Percentiles rank a stretch among this genome's conserved stretches.
These are phyloP conservation scores for Aurelia coerulea DNA, from an alignment of 30 jellyfish, hydroid and myxozoan species.

Conservation along the genomic window DNA sequence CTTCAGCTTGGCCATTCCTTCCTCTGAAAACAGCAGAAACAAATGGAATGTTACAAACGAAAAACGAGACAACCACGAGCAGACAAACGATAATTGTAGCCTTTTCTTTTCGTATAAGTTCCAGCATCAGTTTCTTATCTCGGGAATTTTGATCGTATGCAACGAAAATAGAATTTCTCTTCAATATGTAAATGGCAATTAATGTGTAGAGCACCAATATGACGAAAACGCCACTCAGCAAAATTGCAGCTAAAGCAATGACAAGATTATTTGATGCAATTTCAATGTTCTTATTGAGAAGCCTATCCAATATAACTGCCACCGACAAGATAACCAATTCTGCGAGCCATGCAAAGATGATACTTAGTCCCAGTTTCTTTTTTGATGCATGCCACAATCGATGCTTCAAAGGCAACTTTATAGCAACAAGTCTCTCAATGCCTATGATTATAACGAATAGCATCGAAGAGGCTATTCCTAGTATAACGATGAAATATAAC, in stretches of 20 bases:
- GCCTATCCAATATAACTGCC: not conserved
- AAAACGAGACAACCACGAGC: not conserved
- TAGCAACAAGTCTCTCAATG: not conserved
- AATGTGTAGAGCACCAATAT: too few species aligned
- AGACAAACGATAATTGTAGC: not conserved
- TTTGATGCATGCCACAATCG: not conserved
- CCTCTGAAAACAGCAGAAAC: not conserved
- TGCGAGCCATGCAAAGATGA: not conserved
- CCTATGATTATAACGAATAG: not conserved
- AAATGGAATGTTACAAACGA: not conserved
- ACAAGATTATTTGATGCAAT: too few species aligned
- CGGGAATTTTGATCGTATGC: not conserved
- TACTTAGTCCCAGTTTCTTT: not conserved
- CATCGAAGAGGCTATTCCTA: not conserved
- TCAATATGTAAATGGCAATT: too few species aligned
- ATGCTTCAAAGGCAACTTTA: not conserved
- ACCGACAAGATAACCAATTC: not conserved
- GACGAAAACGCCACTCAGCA: too few species aligned
- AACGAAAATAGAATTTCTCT: not conserved
- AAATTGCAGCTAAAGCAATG: too few species aligned
- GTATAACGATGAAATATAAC: too few species aligned
- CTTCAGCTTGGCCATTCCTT: not conserved
- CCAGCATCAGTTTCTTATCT: not conserved
- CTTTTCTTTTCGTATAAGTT: not conserved
- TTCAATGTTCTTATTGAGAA: not conserved